Evolutionary conservation across 2,888 invertebrate genomes (phyloP), one percentile per base, ranked within the genome.

Genomic region (Parapristionchus giblindavisi): DNA sequence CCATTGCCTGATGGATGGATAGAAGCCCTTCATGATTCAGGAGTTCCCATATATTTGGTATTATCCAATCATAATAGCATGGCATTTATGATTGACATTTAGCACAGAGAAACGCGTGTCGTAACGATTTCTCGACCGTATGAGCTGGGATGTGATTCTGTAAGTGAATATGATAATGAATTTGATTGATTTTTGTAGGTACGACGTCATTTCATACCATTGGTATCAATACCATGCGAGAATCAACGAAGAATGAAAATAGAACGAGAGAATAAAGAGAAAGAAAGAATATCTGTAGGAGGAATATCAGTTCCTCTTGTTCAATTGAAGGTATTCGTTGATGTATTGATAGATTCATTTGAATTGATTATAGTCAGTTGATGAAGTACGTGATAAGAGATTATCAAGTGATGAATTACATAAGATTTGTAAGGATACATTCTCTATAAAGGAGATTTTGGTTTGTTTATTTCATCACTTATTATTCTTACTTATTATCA

Each of bases 161-260:
- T 66, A 1, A 66, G 66, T 21, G 4, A 3, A 8, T 58, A 14
- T 1, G 40, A 24, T 40, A 40, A 40, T 24, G n/a, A 21, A 11
- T 29, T 40, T 24, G 5, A 36, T 40, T 5, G 21, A 29, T 63
- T 3, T n/a, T 24, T 63, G 21, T 24, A 66, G 66, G 17, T 66
- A 1, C 66, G 66, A 6, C n/a, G 51, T 21, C 66, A 66, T 51
- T 66, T 51, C 1, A 66, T 66, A 48, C 66, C 66, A 1, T 4
- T 66, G 11, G 66, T 5, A 5, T 66, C 66, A 8, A 66, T 66
- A n/a, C 66, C 66, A 24, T 66, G 66, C 32, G 48, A 66, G 51
- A 29, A 51, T 17, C 66, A 66, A 8, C 17, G 66, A 48, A 43
- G 48, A 66, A 29, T 66, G 43, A 29, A 14, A 48, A 48, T 11